Conservation (phyloP, 1,140 invertebrate species). For the Rhagoletis pomonella region DNA sequence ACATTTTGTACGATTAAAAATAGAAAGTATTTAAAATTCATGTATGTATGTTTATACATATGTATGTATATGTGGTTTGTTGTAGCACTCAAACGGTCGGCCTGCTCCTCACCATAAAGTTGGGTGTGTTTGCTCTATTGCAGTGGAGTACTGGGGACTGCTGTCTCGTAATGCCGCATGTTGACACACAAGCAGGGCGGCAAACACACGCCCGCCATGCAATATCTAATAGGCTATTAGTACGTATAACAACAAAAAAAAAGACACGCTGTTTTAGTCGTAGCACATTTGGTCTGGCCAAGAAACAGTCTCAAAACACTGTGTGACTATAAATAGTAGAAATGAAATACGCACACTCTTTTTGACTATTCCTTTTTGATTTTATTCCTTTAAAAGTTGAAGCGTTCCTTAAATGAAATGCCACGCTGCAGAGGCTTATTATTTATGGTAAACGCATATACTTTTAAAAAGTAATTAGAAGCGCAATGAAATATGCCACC, state of each 20-base stretch:
- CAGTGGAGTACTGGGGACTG: not conserved
- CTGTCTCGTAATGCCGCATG: conserved; percentile 5
- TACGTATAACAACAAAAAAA: not conserved
- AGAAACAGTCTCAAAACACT: not conserved
- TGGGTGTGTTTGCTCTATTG: not conserved
- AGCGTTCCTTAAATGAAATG: not conserved
- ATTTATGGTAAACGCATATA: too few species aligned
- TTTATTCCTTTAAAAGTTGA: not conserved
- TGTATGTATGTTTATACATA: too few species aligned
- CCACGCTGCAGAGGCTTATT: too few species aligned
- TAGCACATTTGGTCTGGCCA: conserved; percentile 10
- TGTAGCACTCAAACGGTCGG: too few species aligned
- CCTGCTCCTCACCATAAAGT: not conserved
- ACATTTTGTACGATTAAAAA: conserved; percentile 19
- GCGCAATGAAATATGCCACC: too few species aligned
- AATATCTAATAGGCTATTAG: conserved; percentile 11
- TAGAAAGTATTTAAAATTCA: conserved; percentile 30
- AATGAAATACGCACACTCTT: too few species aligned
- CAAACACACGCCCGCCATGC: not conserved
- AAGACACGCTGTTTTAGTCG: not conserved
- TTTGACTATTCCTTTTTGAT: not conserved
- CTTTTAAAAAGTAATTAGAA: too few species aligned
- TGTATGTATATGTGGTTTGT: too few species aligned
- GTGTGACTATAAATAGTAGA: not conserved
- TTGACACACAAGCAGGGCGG: conserved; percentile 16